phyloP scores from a whole-genome alignment of 1,140 invertebrate species.

The Bactericera cockerelli region DNA sequence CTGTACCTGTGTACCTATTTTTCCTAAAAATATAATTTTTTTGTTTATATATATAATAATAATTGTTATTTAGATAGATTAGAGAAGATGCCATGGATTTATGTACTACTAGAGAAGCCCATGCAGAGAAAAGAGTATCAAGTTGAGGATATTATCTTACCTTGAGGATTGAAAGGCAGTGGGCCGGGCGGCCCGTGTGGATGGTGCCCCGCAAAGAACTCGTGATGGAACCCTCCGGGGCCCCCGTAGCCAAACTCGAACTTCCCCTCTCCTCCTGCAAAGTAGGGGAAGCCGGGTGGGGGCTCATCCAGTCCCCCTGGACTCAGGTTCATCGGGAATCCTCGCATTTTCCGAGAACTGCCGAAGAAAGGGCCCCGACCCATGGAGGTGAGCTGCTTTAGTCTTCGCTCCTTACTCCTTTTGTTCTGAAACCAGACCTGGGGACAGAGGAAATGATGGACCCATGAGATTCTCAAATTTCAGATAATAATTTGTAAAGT shows the following conservation, averaged over 20 bases:
- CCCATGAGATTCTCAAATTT: too few relatives aligned
- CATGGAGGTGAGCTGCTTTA: slow-evolving; percentile 83
- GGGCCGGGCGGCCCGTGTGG: slow-evolving; percentile 58
- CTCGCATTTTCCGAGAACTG: slow-evolving; percentile 73
- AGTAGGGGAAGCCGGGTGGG: slow-evolving; percentile 66
- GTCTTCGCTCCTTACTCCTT: slow-evolving; percentile 86
- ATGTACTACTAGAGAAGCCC: too few relatives aligned
- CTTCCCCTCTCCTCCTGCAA: slow-evolving; percentile 62
- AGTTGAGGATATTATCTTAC: slow-evolving; percentile 18
- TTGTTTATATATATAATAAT: too few relatives aligned
- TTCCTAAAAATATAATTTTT: too few relatives aligned
- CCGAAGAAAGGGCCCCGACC: slow-evolving; percentile 79
- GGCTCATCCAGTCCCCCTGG: slow-evolving; percentile 62
- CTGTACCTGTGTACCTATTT: too few relatives aligned
- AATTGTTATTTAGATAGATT: too few relatives aligned
- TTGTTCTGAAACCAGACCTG: slow-evolving; percentile 99
- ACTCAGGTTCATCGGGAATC: slow-evolving; percentile 76
- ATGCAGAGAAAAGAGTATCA: too few relatives aligned
- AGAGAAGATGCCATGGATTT: too few relatives aligned
- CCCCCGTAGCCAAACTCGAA: slow-evolving; percentile 79
- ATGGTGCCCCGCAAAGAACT: slow-evolving; percentile 65
- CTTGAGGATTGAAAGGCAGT: slow-evolving; percentile 24
- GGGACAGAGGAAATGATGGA: too few relatives aligned
- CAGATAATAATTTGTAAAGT: too few relatives aligned
- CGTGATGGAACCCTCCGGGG: slow-evolving; percentile 71